These are phyloP conservation scores for Aramus guarauna DNA, from an alignment of 2,113 vertebrate genomes.

Conservation along the genomic window DNA sequence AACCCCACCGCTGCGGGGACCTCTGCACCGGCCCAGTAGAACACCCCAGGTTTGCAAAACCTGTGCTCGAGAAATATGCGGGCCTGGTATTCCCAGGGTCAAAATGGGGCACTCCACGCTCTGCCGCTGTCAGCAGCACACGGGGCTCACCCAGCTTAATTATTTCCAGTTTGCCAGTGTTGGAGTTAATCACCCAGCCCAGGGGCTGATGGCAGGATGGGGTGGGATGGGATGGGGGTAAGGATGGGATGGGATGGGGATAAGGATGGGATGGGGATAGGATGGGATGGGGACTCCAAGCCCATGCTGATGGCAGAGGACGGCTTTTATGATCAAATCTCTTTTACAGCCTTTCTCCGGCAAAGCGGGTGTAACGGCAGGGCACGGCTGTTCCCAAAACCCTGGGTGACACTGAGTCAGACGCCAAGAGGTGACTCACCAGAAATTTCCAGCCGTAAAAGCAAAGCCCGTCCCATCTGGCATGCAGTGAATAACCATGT, in stretches of 20 bases:
- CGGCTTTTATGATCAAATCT: not conserved
- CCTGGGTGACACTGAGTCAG: not conserved
- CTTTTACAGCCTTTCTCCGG: not conserved
- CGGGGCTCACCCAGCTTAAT: not conserved
- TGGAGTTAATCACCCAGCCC: not conserved
- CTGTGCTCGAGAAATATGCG: fast-evolving
- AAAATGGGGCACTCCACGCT: fast-evolving
- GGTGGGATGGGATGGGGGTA: not conserved
- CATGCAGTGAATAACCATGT: fast-evolving
- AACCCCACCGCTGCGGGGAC: not conserved
- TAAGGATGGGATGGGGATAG: too few species aligned
- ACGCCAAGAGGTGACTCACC: not conserved
- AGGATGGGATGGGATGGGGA: too few species aligned
- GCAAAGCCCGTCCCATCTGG: not conserved
- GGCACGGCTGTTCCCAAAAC: not conserved
- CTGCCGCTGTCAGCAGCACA: not conserved
- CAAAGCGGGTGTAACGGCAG: not conserved
- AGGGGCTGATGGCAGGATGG: too few species aligned
- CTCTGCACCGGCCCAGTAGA: not conserved
- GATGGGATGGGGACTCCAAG: not conserved
- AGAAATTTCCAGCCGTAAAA: not conserved
- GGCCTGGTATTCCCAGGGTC: too few species aligned
- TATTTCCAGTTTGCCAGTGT: not conserved
- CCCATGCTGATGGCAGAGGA: not conserved
- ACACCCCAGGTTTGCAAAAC: not conserved